phyloP scores from a whole-genome alignment of 2,113 vertebrate genomes.

The Henicopernis longicauda region DNA sequence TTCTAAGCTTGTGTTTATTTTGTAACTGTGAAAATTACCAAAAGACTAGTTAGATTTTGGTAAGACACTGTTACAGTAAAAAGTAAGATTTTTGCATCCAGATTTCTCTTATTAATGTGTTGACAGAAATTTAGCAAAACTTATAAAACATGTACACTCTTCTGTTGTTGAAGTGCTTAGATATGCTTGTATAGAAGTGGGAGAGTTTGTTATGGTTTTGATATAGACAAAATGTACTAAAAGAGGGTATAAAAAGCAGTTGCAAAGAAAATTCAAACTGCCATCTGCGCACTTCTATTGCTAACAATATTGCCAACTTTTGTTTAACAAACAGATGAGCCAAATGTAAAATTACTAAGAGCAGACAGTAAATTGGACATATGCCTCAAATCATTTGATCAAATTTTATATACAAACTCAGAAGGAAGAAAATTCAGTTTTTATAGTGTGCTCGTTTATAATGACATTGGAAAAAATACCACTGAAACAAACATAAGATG shows the following conservation, averaged over 20 bases:
- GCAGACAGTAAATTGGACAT: slow-evolving; percentile 8
- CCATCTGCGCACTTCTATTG: slow-evolving; percentile 1
- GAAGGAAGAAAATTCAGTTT: neutral
- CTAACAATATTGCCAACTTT: slow-evolving; percentile 27
- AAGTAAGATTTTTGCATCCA: neutral
- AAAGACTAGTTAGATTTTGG: neutral
- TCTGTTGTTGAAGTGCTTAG: neutral
- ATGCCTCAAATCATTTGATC: slow-evolving; percentile 17
- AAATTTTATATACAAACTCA: neutral
- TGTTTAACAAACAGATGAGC: slow-evolving; percentile 42
- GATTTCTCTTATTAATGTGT: neutral
- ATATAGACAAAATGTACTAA: neutral
- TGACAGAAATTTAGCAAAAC: neutral
- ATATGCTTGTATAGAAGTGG: neutral
- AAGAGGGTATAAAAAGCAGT: neutral
- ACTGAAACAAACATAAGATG: neutral
- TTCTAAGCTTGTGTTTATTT: neutral
- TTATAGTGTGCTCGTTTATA: neutral
- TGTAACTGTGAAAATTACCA: neutral
- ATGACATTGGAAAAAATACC: neutral
- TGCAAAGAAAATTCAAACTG: slow-evolving; percentile 34
- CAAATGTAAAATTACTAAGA: slow-evolving; percentile 1
- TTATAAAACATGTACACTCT: neutral
- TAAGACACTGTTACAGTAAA: neutral
- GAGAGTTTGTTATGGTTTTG: neutral